These are phyloP conservation scores for Poecilia gillii DNA, from an alignment of 2,797 vertebrate species.

Conservation along the genomic window DNA sequence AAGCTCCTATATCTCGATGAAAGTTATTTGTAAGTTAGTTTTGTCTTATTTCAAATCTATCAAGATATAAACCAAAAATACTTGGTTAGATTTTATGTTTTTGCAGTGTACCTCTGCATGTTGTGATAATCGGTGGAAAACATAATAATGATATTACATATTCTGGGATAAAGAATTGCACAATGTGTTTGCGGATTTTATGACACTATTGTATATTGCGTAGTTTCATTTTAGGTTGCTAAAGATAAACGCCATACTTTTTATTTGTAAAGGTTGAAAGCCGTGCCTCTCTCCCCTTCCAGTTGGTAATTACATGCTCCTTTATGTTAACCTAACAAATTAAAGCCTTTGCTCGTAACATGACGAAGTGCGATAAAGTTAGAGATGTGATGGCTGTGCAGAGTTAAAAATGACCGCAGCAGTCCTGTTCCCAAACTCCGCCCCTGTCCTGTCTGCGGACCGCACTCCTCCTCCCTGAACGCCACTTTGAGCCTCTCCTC, in stretches of 20 bases:
- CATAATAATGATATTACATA: too few relatives aligned
- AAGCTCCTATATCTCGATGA: too few relatives aligned
- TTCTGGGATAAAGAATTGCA: too few relatives aligned
- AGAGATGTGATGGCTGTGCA: neutral
- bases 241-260: neutral
- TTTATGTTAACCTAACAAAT: neutral
- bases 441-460: slow-evolving; percentile 35
- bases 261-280: neutral
- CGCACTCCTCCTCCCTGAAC: slow-evolving; percentile 35
- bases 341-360: neutral
- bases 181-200: too few relatives aligned
- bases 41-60: too few relatives aligned
- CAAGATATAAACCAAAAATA: too few relatives aligned
- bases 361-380: neutral
- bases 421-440: slow-evolving; percentile 58
- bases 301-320: neutral
- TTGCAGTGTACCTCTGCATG: too few relatives aligned
- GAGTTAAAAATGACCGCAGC: slow-evolving; percentile 13
- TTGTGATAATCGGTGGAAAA: too few relatives aligned
- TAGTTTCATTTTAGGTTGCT: neutral
- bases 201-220: too few relatives aligned
- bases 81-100: too few relatives aligned
- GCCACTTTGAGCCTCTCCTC: slow-evolving; percentile 49
- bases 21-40: too few relatives aligned
- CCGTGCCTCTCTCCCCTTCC: neutral